Percentiles rank a stretch among this genome's conserved stretches.
These are phyloP conservation scores for Atethmia centrago DNA, from an alignment of 2,888 invertebrate species.

Conservation along the genomic window DNA sequence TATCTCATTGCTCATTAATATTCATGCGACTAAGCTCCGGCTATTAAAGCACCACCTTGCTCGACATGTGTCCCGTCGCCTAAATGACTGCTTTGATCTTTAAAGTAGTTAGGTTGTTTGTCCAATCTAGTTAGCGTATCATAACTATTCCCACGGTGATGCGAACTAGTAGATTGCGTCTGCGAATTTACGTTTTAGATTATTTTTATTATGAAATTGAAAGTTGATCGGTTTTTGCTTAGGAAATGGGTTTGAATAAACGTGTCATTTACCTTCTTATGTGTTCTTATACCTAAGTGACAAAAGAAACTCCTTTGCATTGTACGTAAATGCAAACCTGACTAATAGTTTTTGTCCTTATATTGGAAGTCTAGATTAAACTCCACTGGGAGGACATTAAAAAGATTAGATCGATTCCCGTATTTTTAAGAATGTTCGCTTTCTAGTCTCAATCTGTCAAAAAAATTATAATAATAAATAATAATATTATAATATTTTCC, in stretches of 20 bases:
- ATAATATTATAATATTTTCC: no score
- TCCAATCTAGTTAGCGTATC: slow-evolving; percentile 60
- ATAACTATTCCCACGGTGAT: slow-evolving; percentile 52
- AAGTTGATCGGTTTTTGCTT: neutral
- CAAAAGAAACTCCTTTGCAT: neutral
- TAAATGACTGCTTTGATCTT: slow-evolving; percentile 61
- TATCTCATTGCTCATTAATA: slow-evolving; percentile 76
- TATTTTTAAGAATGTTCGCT: no score
- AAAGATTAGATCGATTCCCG: neutral
- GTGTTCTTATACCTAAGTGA: neutral
- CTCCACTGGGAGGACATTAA: no score
- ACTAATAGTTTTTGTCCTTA: neutral
- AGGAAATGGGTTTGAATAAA: neutral
- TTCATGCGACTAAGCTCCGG: slow-evolving; percentile 76
- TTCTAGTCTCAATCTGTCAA: neutral
- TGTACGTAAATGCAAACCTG: neutral
- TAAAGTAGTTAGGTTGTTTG: slow-evolving; percentile 58
- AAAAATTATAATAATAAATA: no score
- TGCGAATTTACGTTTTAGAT: neutral
- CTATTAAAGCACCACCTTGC: slow-evolving; percentile 77
- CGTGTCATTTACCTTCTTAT: neutral
- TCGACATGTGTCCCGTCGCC: slow-evolving; percentile 53
- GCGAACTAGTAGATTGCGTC: slow-evolving; percentile 21
- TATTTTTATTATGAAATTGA: neutral
- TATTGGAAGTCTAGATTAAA: no score